phyloP scores from a whole-genome alignment of 2,797 vertebrate species.

The Siniperca scherzeri region DNA sequence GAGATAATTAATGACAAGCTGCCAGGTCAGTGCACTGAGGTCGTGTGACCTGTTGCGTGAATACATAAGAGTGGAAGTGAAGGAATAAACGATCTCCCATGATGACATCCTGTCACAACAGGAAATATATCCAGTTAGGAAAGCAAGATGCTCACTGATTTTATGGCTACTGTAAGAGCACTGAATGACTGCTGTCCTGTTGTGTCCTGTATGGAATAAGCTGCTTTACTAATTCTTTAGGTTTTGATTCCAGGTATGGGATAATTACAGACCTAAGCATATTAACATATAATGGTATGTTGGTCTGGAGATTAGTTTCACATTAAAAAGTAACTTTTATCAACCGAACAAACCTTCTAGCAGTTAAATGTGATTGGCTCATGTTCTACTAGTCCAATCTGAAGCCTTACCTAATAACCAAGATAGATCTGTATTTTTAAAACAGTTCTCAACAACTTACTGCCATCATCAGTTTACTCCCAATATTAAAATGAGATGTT shows the following conservation, averaged over 20 bases:
- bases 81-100: not conserved
- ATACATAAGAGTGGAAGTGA: not conserved
- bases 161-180: not conserved
- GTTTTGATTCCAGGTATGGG: not conserved
- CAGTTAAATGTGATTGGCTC: not conserved
- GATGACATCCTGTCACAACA: not conserved
- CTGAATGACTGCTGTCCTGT: not conserved
- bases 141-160: not conserved
- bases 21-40: conserved; percentile 34
- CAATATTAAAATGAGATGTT: not conserved
- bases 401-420: too few species aligned
- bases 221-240: not conserved
- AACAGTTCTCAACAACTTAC: not conserved
- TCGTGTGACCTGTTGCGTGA: conserved; percentile 8
- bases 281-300: not conserved
- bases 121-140: not conserved
- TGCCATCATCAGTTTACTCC: not conserved
- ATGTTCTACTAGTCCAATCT: not conserved
- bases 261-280: not conserved
- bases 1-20: conserved; percentile 51
- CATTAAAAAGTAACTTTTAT: not conserved
- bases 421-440: not conserved
- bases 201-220: not conserved
- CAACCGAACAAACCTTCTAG: not conserved
- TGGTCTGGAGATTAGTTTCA: not conserved